Evolutionary conservation across 2,113 vertebrate genomes (phyloP), one percentile per base, ranked within the genome.

Genomic region (Mus pahari): DNA sequence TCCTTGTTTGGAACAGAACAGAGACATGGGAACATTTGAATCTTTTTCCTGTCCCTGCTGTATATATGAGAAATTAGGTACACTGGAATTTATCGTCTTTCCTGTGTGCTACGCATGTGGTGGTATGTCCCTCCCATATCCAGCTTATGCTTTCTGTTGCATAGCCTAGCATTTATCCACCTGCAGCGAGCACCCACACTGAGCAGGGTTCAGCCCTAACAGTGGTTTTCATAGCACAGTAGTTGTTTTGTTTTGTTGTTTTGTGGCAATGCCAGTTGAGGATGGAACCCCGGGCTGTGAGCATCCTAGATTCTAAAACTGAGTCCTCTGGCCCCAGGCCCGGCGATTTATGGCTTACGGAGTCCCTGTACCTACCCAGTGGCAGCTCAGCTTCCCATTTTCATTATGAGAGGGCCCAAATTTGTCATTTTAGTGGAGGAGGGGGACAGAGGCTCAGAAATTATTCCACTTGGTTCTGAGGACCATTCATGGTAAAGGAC

Each of bases 391-490:
- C 66, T 66, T 90, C 36, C 45, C 9, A 1, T 75, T 66, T 90
- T 86, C 82, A 42, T 33, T 70, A 3, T 39, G 19, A 17, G 39
- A 79, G 28, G 45, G 14, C 50, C 3, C 3, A 33, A 31, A 17
- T 66, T 62, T 64, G 73, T 86, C 20, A 70, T 86, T 93, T 93
- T 87, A 66, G 60, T 75, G 60, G 77, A 77, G 73, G 87, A 86
- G 73, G 20, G n/a, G 55, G 13, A 62, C 55, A 7, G 42, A 83
- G n/a, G 24, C 24, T 13, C 36, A 45, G 73, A 48, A 14, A 42
- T 96, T 31, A 58, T 36, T 75, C 42, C 17, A 86, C 28, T 22
- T 48, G 60, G 58, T 33, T 66, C 62, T 66, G 13, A 66, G 60
- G 66, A 20, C 83, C 60, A 48, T 48, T 58, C 60, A 33, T 31